Evolutionary conservation across 2,113 vertebrate genomes (phyloP), one percentile per base, ranked within the genome.

Genomic region (Cyprinodon brontotheroides): DNA sequence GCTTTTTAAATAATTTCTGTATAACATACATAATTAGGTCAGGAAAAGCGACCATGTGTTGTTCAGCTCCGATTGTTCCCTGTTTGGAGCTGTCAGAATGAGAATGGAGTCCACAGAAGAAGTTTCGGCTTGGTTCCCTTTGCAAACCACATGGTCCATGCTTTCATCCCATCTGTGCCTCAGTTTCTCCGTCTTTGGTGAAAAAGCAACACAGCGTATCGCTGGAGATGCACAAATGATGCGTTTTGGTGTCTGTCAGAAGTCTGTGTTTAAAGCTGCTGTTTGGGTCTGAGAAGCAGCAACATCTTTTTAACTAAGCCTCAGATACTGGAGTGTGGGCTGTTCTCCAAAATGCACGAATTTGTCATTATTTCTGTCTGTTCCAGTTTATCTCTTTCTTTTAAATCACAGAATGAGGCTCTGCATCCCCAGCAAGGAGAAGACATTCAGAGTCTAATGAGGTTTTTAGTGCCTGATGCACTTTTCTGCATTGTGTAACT

Each of bases 111-210:
- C 64, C 69, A 66, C 57, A 63, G 61, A 62, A 3, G 14, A 68
- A 63, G 22, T 57, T 80, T 86, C 37, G 36, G 40, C 37, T 47
- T 29, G 17, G 4, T 43, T 72, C 62, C 70, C 74, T 72, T 59
- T 36, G 61, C 74, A 29, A 79, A 74, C 72, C 68, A 61, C 78
- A 74, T 74, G 82, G 67, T 38, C 3, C 70, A 74, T 10, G 77
- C 76, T 84, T 73, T 71, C 38, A 3, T 1, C 67, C 86, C 89
- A 84, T 87, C 89, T 88, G 84, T n/a, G 81, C 80, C 37, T 80
- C 78, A 6, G 70, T 80, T 77, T 74, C 65, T 29, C 72, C 75
- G 0, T 75, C 81, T 68, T 77, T 36, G 29, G 70, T 12, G 72
- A 57, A 50, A 70, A 72, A 15, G 15, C 67, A 50, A 50, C 70